Base-by-base conservation (phyloP, 1,140 invertebrate species). In the Ericerus pela region DNA sequence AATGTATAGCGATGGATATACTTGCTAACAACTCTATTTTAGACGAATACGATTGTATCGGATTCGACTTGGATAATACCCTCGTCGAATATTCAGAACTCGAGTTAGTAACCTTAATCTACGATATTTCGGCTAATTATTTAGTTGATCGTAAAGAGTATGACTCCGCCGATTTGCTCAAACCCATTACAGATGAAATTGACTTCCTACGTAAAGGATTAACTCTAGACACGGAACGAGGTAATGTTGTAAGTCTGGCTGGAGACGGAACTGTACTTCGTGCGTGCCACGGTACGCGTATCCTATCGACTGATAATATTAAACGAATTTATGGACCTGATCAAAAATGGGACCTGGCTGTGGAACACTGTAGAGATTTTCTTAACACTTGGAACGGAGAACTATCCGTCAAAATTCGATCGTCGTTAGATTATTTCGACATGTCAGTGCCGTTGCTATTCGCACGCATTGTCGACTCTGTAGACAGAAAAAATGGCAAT, bases 1-100 rank as follows among this genome's bases (percentile, higher is more conserved):
- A n/a, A n/a, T n/a, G n/a, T n/a, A n/a, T n/a, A n/a, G n/a, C n/a
- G n/a, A n/a, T n/a, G n/a, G n/a, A n/a, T n/a, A n/a, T n/a, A n/a
- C n/a, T n/a, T n/a, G n/a, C n/a, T n/a, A n/a, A n/a, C n/a, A n/a
- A n/a, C n/a, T n/a, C n/a, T n/a, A n/a, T n/a, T 22, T 56, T 69
- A 8, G 54, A 51, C 22, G 72, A 85, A 62, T 88, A 87, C 64
- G 82, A 87, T 63, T 84, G 79, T 55, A 75, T 86, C 55, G 85
- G 85, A 10, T 88, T 89, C 65, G 85, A 89, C 69, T 69, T 88
- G 57, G 85, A 88, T 62, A 80, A 85, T 63, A 86, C 84, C 1
- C 60, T 87, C 27, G 69, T 80, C 26, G 70, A 74, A 51, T 88
- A 85, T 59, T 80, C 84, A 60, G 65, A 87, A 2, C 72, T 69